Evolutionary conservation across 2,113 vertebrate species (phyloP).

Genomic region (Engystomops pustulosus): DNA sequence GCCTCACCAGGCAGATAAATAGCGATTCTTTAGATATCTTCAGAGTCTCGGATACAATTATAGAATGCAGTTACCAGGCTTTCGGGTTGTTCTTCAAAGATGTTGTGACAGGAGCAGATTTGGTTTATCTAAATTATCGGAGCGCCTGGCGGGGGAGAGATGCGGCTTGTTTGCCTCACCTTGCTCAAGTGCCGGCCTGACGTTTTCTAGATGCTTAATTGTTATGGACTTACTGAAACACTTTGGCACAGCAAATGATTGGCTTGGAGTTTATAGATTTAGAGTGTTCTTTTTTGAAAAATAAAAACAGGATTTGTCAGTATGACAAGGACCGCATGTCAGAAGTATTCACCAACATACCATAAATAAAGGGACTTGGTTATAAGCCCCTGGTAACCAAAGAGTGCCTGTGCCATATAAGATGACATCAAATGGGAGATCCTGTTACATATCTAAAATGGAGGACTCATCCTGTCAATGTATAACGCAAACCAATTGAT

Average conservation of each 20-base stretch:
- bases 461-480: too few species aligned
- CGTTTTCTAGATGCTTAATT: neutral
- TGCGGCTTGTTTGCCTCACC: neutral
- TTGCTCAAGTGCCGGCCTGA: neutral
- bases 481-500: too few species aligned
- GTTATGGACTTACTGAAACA: neutral
- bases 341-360: too few species aligned
- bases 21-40: slow-evolving; percentile 76
- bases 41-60: slow-evolving; percentile 71
- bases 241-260: neutral
- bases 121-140: slow-evolving; percentile 63
- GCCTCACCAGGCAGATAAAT: slow-evolving; percentile 83
- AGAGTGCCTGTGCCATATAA: too few species aligned
- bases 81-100: slow-evolving; percentile 69
- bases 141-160: slow-evolving; percentile 58
- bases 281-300: too few species aligned
- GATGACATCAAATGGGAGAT: too few species aligned
- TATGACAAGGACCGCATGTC: too few species aligned
- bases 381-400: too few species aligned
- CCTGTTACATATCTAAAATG: too few species aligned
- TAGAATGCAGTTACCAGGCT: slow-evolving; percentile 68
- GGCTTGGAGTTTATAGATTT: neutral
- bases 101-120: slow-evolving; percentile 64
- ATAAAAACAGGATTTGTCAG: too few species aligned
- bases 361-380: too few species aligned